These are phyloP conservation scores for Phataginus tetradactyla DNA, from an alignment of 2,797 vertebrate genomes.

Conservation along the genomic window DNA sequence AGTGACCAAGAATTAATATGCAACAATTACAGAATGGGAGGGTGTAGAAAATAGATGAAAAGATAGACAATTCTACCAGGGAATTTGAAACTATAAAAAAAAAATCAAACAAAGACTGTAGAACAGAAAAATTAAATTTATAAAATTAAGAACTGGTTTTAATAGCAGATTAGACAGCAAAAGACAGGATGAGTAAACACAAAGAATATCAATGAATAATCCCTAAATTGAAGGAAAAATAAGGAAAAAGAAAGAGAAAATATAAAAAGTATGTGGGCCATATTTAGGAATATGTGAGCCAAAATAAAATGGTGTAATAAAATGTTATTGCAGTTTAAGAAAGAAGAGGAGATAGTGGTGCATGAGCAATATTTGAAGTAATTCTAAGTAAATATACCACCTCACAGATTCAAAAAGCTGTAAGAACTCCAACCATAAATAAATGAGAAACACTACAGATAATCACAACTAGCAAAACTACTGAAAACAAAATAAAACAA, in stretches of 20 bases:
- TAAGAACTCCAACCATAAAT: not conserved
- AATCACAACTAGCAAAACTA: not conserved
- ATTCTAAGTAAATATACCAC: not conserved
- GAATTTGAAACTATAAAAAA: not conserved
- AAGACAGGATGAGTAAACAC: not conserved
- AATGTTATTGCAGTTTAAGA: not conserved
- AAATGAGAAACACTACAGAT: not conserved
- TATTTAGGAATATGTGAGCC: not conserved
- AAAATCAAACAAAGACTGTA: not conserved
- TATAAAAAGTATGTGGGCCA: not conserved
- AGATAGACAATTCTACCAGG: not conserved
- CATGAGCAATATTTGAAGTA: not conserved
- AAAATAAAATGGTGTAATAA: not conserved
- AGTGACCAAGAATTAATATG: not conserved
- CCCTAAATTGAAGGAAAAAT: not conserved
- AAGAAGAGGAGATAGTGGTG: not conserved
- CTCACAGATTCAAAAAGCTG: not conserved
- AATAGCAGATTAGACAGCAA: not conserved
- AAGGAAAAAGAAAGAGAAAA: not conserved
- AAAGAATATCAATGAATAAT: not conserved
- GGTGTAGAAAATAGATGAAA: not conserved
- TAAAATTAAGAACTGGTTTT: not conserved
- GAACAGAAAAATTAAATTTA: not conserved
- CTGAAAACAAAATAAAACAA: not conserved
- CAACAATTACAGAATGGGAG: not conserved